Conservation (phyloP, 2,113 vertebrate genomes). For the Melanerpes aurifrons region DNA sequence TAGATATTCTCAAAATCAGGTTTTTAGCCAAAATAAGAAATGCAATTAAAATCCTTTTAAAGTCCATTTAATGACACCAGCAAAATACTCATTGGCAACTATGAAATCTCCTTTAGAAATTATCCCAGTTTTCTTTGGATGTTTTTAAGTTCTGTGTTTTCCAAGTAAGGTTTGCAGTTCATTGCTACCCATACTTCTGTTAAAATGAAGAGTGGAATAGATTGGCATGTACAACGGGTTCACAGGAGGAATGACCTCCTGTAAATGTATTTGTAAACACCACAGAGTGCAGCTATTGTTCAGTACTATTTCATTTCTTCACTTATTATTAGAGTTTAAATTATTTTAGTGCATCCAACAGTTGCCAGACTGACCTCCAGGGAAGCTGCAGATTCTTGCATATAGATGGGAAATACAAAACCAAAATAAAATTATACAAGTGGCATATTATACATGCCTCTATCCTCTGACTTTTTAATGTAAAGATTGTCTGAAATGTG, state of each 20-base stretch:
- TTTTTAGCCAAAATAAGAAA: constrained; percentile 23
- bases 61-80: neutral
- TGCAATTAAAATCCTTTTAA: constrained; percentile 26
- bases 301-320: constrained; percentile 3
- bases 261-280: constrained; percentile 21
- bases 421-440: neutral
- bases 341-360: neutral
- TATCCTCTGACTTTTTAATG: neutral
- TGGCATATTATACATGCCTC: neutral
- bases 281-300: neutral
- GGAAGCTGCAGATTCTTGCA: neutral
- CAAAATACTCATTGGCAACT: neutral
- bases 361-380: neutral
- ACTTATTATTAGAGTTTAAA: neutral
- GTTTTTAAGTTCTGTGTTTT: constrained; percentile 11
- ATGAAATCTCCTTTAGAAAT: constrained; percentile 9
- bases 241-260: neutral
- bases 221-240: neutral
- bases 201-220: constrained; percentile 43
- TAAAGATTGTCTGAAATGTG: neutral
- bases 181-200: neutral
- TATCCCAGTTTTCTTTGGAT: neutral
- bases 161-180: constrained; percentile 1
- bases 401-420: too few relatives aligned
- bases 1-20: neutral